Conservation (phyloP, 2,113 vertebrate species). For the Pyxicephalus adspersus region DNA sequence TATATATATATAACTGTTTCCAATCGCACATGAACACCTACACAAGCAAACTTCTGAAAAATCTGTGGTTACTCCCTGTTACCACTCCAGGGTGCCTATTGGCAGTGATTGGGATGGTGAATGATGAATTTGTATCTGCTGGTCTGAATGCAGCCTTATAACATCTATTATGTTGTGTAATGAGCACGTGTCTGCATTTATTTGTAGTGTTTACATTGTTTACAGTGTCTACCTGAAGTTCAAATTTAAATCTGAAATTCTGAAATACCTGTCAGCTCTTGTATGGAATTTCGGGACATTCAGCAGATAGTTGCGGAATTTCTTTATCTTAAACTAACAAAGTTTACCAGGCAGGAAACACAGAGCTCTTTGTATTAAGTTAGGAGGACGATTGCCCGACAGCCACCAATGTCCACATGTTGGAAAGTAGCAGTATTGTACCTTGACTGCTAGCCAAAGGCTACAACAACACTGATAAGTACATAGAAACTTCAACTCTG, state of each 20-base stretch:
- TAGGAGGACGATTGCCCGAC: background rate
- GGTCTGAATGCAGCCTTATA: background rate
- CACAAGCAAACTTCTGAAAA: no score
- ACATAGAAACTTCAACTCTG: background rate
- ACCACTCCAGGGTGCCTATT: background rate
- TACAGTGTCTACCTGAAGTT: background rate
- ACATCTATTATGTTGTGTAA: background rate
- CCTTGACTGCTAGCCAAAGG: background rate
- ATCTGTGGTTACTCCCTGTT: no score
- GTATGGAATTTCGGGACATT: background rate
- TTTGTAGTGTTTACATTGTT: background rate
- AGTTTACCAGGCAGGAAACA: conserved; percentile 14
- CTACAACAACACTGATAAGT: background rate
- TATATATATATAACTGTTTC: no score
- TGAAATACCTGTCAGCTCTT: background rate
- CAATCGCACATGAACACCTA: no score
- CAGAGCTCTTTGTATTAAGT: conserved; percentile 36
- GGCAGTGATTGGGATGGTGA: background rate
- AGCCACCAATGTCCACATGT: background rate
- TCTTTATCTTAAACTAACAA: conserved; percentile 47
- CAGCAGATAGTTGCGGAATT: conserved; percentile 29
- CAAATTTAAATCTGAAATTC: no score
- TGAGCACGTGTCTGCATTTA: background rate
- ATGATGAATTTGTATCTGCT: background rate
- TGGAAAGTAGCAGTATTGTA: background rate